Evolutionary conservation across 2,797 vertebrate genomes (phyloP).

Genomic region (Muscicapa comitata): DNA sequence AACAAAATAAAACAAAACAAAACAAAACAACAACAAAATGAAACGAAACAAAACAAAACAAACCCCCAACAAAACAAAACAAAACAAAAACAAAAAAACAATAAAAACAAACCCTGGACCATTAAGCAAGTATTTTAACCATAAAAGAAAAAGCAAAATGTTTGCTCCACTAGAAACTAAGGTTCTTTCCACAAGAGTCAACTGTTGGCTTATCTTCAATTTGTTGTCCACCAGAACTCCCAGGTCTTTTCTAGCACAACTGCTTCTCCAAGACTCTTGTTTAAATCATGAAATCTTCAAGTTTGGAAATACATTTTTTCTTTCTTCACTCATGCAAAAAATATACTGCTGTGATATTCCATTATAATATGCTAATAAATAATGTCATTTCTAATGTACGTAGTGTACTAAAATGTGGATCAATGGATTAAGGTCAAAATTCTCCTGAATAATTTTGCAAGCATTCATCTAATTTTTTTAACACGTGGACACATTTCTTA

Average conservation of each 20-base stretch:
- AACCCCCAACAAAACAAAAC: too few species aligned
- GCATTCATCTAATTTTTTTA: conserved; percentile 34
- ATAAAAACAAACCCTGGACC: too few species aligned
- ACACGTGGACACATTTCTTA: conserved; percentile 8
- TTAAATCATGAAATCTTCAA: not conserved
- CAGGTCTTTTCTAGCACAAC: not conserved
- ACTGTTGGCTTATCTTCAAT: not conserved
- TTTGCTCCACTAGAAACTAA: not conserved
- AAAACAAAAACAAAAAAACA: too few species aligned
- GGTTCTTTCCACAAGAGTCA: not conserved
- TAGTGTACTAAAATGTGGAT: not conserved
- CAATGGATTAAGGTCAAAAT: conserved; percentile 13
- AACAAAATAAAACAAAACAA: not conserved
- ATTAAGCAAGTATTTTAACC: not conserved
- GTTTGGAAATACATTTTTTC: not conserved
- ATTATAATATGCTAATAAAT: not conserved
- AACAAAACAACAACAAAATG: not conserved
- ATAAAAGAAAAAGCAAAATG: not conserved
- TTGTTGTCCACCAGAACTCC: not conserved
- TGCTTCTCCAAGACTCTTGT: not conserved
- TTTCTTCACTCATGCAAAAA: conserved; percentile 1
- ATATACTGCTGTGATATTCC: not conserved
- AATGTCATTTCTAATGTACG: not conserved
- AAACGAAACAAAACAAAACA: too few species aligned
- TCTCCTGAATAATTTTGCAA: not conserved